Conservation (phyloP, 2,797 vertebrate species). For the Acanthiza pusilla region DNA sequence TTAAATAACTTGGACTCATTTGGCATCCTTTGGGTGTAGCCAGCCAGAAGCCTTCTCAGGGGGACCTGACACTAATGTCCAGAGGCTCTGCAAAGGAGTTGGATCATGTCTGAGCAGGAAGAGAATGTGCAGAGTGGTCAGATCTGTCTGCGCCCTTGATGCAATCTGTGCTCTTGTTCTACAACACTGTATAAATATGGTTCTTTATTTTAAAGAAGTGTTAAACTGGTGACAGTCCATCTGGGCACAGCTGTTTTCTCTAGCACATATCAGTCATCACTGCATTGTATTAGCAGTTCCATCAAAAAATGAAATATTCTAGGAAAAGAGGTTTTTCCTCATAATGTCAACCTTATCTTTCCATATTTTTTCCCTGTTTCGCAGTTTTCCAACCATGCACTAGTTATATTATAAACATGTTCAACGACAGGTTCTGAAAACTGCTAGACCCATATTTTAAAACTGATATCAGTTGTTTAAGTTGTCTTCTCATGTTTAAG, state of each 20-base stretch:
- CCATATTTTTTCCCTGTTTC: background rate
- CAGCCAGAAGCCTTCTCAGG: background rate
- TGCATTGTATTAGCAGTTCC: background rate
- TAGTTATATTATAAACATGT: background rate
- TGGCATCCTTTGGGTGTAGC: background rate
- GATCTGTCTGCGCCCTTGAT: fast-evolving
- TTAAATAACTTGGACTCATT: background rate
- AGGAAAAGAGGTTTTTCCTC: background rate
- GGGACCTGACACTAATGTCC: background rate
- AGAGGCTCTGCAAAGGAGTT: background rate
- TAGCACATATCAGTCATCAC: background rate
- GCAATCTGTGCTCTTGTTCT: background rate
- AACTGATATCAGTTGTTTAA: background rate
- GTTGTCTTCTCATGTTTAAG: background rate
- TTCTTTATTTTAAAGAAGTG: background rate
- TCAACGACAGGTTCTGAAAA: background rate
- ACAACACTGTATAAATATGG: background rate
- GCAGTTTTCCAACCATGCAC: background rate
- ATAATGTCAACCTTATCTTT: background rate
- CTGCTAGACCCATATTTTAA: background rate
- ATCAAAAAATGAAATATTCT: background rate
- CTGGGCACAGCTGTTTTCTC: background rate
- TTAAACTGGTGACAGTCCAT: background rate
- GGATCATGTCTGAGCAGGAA: background rate
- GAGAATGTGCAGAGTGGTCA: background rate